Conservation (phyloP, 2,113 vertebrate genomes). For the cattle (Bos taurus) region DNA sequence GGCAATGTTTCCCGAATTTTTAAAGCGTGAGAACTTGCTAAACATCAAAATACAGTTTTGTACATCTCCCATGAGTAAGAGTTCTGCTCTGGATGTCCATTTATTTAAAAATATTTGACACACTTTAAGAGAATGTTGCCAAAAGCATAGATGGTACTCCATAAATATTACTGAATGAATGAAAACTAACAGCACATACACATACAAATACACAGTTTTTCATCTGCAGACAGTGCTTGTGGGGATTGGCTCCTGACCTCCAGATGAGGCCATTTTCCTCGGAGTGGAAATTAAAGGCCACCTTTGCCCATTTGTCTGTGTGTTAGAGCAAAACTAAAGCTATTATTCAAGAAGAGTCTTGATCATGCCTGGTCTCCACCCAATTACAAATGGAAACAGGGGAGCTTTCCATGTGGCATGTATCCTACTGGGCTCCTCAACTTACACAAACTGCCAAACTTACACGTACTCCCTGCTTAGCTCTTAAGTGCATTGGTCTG, state of each 20-base stretch:
- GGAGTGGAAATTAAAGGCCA: background rate
- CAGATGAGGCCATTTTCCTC: background rate
- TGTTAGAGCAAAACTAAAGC: background rate
- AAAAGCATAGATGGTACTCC: background rate
- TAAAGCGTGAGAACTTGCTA: background rate
- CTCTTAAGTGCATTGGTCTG: background rate
- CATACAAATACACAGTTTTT: background rate
- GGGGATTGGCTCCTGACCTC: background rate
- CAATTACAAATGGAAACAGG: background rate
- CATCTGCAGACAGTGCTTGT: background rate
- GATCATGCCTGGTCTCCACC: background rate
- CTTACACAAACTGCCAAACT: background rate
- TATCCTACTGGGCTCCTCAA: background rate
- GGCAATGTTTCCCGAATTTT: background rate
- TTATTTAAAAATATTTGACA: background rate
- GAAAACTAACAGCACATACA: background rate
- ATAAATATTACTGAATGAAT: background rate
- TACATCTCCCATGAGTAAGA: background rate
- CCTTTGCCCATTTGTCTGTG: background rate
- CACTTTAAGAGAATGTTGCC: background rate
- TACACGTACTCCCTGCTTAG: background rate
- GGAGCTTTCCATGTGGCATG: background rate
- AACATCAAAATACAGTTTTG: background rate
- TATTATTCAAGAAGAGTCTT: background rate
- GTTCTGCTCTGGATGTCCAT: background rate